These are phyloP conservation scores for Psylliodes chrysocephalus DNA, from an alignment of 2,888 invertebrate genomes.

Conservation along the genomic window DNA sequence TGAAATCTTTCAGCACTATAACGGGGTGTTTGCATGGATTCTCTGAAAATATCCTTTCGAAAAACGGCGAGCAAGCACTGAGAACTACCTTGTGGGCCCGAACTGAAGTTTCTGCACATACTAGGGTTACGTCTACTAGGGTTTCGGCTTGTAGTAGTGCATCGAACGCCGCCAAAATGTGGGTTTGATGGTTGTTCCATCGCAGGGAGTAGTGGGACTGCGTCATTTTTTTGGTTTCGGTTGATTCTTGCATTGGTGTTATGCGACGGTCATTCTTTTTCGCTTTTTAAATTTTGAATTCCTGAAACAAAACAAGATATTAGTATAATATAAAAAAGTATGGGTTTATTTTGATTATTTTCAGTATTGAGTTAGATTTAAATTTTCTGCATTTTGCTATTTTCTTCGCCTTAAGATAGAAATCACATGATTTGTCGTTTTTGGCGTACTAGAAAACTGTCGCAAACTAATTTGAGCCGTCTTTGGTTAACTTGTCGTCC, in stretches of 20 bases:
- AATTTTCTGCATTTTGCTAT: too few species aligned
- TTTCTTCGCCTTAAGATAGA: too few species aligned
- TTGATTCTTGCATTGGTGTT: constrained; percentile 44
- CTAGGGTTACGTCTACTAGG: constrained; percentile 89
- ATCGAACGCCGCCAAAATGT: constrained; percentile 88
- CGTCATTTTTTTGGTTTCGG: constrained; percentile 51
- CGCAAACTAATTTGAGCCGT: too few species aligned
- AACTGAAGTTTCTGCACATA: constrained; percentile 86
- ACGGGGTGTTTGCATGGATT: constrained; percentile 95
- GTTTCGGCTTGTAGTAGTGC: constrained; percentile 87
- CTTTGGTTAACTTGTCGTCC: too few species aligned
- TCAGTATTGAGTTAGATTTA: too few species aligned
- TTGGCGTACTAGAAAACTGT: too few species aligned
- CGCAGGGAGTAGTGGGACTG: constrained; percentile 90
- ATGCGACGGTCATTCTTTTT: constrained; percentile 51
- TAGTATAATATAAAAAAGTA: not conserved
- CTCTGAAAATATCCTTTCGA: constrained; percentile 88
- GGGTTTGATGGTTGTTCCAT: constrained; percentile 94
- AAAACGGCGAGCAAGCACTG: constrained; percentile 89
- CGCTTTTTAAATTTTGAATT: constrained; percentile 53
- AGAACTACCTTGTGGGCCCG: constrained; percentile 92
- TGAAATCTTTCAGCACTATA: constrained; percentile 90
- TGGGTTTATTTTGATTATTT: too few species aligned
- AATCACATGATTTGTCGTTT: too few species aligned
- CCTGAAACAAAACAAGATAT: constrained; percentile 51